phyloP scores from a whole-genome alignment of 2,113 vertebrate species.

The Sylvia atricapilla region DNA sequence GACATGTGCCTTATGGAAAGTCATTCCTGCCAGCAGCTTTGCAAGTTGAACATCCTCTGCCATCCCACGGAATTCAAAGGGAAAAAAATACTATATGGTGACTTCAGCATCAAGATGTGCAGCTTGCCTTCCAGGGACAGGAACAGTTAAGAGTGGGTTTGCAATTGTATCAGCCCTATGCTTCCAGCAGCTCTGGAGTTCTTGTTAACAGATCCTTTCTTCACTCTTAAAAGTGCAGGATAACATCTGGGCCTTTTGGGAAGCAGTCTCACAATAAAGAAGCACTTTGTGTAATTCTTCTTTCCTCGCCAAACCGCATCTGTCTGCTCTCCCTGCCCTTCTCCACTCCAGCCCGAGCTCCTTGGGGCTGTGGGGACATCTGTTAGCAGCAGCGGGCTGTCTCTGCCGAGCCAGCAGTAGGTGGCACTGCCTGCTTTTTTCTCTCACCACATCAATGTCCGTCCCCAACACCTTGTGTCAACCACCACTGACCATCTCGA shows the following conservation, averaged over 20 bases:
- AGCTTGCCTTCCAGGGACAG: slow-evolving; percentile 8
- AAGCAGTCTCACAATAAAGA: slow-evolving; percentile 64
- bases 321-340: slow-evolving; percentile 64
- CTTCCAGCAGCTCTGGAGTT: slow-evolving; percentile 51
- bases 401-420: slow-evolving; percentile 46
- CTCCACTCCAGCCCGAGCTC: slow-evolving; percentile 40
- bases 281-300: slow-evolving; percentile 66
- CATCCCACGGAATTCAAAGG: background rate
- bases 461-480: background rate
- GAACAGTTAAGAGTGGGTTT: slow-evolving; percentile 23
- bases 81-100: background rate
- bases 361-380: slow-evolving; percentile 33
- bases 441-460: background rate
- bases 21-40: background rate
- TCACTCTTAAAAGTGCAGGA: slow-evolving; percentile 67
- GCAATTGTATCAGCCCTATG: slow-evolving; percentile 49
- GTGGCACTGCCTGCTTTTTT: slow-evolving; percentile 60
- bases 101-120: background rate
- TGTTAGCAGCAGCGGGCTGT: background rate
- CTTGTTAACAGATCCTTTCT: slow-evolving; percentile 74
- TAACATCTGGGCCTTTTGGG: slow-evolving; percentile 73
- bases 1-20: background rate
- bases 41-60: background rate
- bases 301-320: slow-evolving; percentile 67
- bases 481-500: background rate